phyloP scores from a whole-genome alignment of 2,888 invertebrate genomes.

The Cryptophagus acutangulus region DNA sequence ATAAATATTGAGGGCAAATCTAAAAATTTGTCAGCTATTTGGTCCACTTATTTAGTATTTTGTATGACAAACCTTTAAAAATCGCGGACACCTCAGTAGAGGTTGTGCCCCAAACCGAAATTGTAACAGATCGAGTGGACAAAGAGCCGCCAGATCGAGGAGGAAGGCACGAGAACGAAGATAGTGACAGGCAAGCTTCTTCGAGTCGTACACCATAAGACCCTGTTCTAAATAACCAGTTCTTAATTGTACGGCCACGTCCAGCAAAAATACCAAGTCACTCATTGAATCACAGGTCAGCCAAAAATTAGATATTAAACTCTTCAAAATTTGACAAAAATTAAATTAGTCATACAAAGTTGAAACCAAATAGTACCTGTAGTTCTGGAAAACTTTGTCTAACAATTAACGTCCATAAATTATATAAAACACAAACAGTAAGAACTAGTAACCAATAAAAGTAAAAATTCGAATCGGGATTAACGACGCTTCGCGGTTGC shows the following conservation, averaged over 20 bases:
- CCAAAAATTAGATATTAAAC: conserved; percentile 70
- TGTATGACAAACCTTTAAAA: conserved; percentile 66
- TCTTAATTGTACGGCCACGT: conserved; percentile 85
- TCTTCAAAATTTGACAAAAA: conserved; percentile 35
- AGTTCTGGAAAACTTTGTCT: conserved; percentile 92
- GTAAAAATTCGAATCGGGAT: conserved; percentile 93
- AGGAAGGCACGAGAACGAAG: conserved; percentile 78
- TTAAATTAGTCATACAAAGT: no score
- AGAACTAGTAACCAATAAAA: conserved; percentile 92
- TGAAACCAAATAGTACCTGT: conserved; percentile 49
- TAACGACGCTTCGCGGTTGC: conserved; percentile 78
- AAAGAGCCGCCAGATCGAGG: conserved; percentile 74
- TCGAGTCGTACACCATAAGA: conserved; percentile 88
- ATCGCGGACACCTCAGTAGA: conserved; percentile 81
- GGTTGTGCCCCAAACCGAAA: conserved; percentile 75
- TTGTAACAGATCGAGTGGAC: conserved; percentile 85
- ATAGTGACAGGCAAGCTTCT: conserved; percentile 86
- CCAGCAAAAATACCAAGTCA: conserved; percentile 81
- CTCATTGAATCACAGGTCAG: conserved; percentile 76
- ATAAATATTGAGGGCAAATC: no score
- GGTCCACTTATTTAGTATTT: no score
- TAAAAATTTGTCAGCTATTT: no score
- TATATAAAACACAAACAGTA: conserved; percentile 86
- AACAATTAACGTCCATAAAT: conserved; percentile 92
- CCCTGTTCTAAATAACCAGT: conserved; percentile 95